phyloP scores from a whole-genome alignment of 2,888 invertebrate species.

The Diabrotica balteata region DNA sequence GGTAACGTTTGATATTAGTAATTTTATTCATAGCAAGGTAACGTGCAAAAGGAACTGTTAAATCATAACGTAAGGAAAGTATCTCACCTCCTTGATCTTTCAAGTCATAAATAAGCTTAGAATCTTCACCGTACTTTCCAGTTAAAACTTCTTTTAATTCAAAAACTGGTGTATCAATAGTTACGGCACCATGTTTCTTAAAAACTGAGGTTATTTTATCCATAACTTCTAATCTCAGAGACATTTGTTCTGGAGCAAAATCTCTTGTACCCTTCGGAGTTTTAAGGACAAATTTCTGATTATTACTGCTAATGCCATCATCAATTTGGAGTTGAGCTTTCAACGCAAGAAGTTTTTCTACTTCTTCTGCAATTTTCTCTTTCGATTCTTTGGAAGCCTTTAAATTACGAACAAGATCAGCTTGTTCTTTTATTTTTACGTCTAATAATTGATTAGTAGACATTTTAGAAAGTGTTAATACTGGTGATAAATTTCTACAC shows the following conservation, averaged over 20 bases:
- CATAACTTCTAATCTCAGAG: slow-evolving; percentile 84
- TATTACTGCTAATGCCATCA: slow-evolving; percentile 59
- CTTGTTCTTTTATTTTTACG: slow-evolving; percentile 74
- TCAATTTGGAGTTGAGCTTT: slow-evolving; percentile 77
- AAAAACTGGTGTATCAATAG: slow-evolving; percentile 98
- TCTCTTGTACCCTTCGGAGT: slow-evolving; percentile 95
- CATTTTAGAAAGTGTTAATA: slow-evolving; percentile 42
- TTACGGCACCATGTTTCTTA: slow-evolving; percentile 96
- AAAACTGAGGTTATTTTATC: slow-evolving; percentile 88
- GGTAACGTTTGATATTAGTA: slow-evolving; percentile 91
- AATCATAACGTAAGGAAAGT: slow-evolving; percentile 92
- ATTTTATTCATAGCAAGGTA: slow-evolving; percentile 99
- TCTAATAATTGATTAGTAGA: slow-evolving; percentile 63
- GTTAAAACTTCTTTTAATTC: slow-evolving; percentile 97
- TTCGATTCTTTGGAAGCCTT: slow-evolving; percentile 81
- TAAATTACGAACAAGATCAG: slow-evolving; percentile 81
- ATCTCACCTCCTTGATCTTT: slow-evolving; percentile 99
- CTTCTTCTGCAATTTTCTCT: slow-evolving; percentile 87
- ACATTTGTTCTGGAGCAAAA: slow-evolving; percentile 94
- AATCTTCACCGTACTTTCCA: slow-evolving; percentile 99
- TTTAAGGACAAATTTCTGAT: slow-evolving; percentile 84
- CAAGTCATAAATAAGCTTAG: slow-evolving; percentile 97
- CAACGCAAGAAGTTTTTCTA: slow-evolving; percentile 79
- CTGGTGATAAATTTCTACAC: slow-evolving; percentile 2
- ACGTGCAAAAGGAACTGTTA: slow-evolving; percentile 97